phyloP scores from a whole-genome alignment of 1,140 invertebrate genomes.

The Apis florea region DNA sequence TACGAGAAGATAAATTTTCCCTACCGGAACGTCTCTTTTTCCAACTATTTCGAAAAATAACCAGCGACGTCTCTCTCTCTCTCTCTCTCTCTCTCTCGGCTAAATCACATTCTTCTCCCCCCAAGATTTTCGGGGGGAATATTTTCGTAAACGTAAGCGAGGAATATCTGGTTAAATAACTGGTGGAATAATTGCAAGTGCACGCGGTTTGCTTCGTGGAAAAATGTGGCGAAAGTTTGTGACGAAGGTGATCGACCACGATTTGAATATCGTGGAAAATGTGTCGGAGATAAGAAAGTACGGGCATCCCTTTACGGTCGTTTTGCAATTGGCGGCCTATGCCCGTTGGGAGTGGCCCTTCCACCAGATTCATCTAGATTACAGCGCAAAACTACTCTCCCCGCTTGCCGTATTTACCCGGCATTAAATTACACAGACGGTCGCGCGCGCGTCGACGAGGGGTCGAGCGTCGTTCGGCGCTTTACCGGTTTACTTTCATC shows the following conservation, averaged over 20 bases:
- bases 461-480: conserved; percentile 59
- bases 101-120: conserved; percentile 33
- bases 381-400: conserved; percentile 76
- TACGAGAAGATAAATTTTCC: conserved; percentile 71
- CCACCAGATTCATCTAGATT: conserved; percentile 78
- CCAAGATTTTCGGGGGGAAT: no score
- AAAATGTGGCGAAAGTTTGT: no score
- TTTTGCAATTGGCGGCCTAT: conserved; percentile 68
- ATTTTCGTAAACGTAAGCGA: no score
- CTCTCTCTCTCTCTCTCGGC: conserved; percentile 38
- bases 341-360: conserved; percentile 38
- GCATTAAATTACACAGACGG: conserved; percentile 79
- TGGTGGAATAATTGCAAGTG: no score
- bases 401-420: conserved; percentile 72
- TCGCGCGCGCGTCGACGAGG: conserved; percentile 66
- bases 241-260: no score
- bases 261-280: no score
- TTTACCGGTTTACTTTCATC: conserved; percentile 77
- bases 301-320: conserved; percentile 38
- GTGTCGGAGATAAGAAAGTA: conserved; percentile 30
- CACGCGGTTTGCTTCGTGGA: no score
- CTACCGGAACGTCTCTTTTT: conserved; percentile 63
- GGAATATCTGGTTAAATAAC: no score
- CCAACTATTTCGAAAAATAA: conserved; percentile 61
- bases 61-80: conserved; percentile 49